A percentile compares a stretch with the other conserved stretches of the same genome.
Conservation (phyloP, 2,113 vertebrate species). For the Pomatorhinus ruficollis region DNA sequence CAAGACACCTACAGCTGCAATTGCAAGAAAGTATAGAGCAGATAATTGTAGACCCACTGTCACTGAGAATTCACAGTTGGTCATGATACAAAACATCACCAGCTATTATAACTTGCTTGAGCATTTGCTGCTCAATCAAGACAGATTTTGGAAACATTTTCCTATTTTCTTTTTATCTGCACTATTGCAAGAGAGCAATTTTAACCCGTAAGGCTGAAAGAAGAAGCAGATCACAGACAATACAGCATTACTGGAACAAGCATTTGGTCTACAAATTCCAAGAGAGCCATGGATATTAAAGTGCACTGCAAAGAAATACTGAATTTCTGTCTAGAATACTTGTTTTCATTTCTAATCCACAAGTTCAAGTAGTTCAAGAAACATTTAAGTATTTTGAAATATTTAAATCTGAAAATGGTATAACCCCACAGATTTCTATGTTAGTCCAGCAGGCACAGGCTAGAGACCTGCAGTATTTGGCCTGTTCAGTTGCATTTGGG, state of each 20-base stretch:
- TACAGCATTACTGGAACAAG: background rate
- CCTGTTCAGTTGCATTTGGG: background rate
- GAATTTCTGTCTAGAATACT: background rate
- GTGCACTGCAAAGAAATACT: background rate
- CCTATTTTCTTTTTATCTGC: background rate
- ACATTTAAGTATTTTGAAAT: background rate
- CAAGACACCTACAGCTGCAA: background rate
- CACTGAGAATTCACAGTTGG: background rate
- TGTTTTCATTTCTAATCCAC: background rate
- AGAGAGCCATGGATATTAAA: background rate
- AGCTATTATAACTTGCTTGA: background rate
- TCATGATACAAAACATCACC: background rate
- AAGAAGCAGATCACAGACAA: background rate
- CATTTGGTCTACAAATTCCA: background rate
- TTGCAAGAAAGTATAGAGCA: background rate
- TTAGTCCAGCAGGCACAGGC: background rate
- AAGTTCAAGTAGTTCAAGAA: background rate
- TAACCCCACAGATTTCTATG: fast-evolving
- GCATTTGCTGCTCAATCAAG: background rate
- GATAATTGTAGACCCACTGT: background rate
- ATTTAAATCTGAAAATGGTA: background rate
- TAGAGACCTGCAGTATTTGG: background rate
- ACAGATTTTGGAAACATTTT: background rate
- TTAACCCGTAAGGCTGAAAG: background rate
- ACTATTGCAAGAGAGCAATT: background rate